A percentile compares a stretch with the other conserved stretches of the same genome.
Conservation (phyloP, 2,888 invertebrate genomes). For the Caenorhabditis sp. region DNA sequence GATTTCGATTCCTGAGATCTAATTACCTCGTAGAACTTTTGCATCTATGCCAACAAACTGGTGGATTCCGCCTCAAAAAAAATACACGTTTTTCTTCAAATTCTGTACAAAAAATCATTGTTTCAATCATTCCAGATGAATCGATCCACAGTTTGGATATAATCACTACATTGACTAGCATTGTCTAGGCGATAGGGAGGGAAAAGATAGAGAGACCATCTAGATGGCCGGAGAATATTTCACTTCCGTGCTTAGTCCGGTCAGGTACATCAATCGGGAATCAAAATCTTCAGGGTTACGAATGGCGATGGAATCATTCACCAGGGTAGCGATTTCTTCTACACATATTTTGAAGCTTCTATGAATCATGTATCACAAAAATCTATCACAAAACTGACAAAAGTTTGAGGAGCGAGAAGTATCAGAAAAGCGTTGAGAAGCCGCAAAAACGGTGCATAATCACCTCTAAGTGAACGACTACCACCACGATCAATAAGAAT, state of each 20-base stretch:
- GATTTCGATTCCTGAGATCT: slow-evolving; percentile 27
- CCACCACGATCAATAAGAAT: slow-evolving; percentile 31
- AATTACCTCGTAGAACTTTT: background rate
- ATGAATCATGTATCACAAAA: background rate
- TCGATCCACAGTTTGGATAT: background rate
- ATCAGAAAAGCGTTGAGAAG: slow-evolving; percentile 32
- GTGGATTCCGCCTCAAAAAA: slow-evolving; percentile 48
- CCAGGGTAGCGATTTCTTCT: background rate
- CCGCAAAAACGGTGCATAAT: slow-evolving; percentile 42
- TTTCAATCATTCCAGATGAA: background rate
- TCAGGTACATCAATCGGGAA: slow-evolving; percentile 27
- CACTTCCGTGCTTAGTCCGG: slow-evolving; percentile 21
- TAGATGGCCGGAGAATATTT: background rate
- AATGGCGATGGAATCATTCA: background rate
- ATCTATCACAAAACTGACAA: background rate
- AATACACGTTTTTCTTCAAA: background rate
- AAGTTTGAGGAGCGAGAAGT: background rate
- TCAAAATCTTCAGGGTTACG: slow-evolving; percentile 26
- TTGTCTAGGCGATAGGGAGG: slow-evolving; percentile 8
- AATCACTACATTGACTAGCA: slow-evolving; percentile 24
- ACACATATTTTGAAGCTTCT: slow-evolving; percentile 30
- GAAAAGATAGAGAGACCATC: slow-evolving; percentile 15
- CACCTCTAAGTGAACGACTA: slow-evolving; percentile 25
- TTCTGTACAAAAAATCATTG: background rate
- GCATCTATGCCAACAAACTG: slow-evolving; percentile 51